Base-by-base conservation (phyloP, 2,888 invertebrate species). In the Lysandra bellargus region DNA sequence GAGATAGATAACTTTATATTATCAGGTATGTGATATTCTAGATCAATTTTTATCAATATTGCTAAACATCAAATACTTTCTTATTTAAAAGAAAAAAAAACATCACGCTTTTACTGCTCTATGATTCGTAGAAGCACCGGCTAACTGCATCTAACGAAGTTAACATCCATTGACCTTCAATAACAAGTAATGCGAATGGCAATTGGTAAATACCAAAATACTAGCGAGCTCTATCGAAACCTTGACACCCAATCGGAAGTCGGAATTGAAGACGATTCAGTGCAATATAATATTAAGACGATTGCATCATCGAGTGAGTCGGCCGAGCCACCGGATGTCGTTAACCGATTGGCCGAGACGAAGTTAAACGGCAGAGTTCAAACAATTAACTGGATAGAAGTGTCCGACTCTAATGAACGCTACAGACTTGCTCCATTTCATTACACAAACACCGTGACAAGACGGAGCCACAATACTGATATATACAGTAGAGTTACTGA, bases 361-460 rank as follows among this genome's bases (percentile, higher is more conserved):
- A 90, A 89, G 90, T 93, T 91, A 92, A 93, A 91, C 92, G 90
- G 90, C 88, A 88, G 90, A 93, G 94, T 94, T 94, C 94, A 94
- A 93, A 93, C 93, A 94, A 94, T 94, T 92, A 93, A 94, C 91
- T 91, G 91, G 92, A 93, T 91, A 92, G 92, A 93, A 93, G 93
- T 93, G 94, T 92, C 92, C 93, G 91, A 92, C 93, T 91, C 92
- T 91, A 94, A 93, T 93, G 92, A 93, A 93, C 92, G 93, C 92
- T 90, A 88, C 91, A 91, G 89, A 89, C 89, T 91, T 91, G 91
- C 89, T 91, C 89, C 90, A 88, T 90, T 92, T 91, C 91, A 92
- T 92, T 92, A 92, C 88, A 93, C 90, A 93, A 93, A 92, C 91
- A 92, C 93, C 90, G 92, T 91, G 93, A 92, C 94, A 92, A 90